Base-by-base conservation (phyloP, 2,113 vertebrate genomes). In the Sinocyclocheilus anophthalmus region DNA sequence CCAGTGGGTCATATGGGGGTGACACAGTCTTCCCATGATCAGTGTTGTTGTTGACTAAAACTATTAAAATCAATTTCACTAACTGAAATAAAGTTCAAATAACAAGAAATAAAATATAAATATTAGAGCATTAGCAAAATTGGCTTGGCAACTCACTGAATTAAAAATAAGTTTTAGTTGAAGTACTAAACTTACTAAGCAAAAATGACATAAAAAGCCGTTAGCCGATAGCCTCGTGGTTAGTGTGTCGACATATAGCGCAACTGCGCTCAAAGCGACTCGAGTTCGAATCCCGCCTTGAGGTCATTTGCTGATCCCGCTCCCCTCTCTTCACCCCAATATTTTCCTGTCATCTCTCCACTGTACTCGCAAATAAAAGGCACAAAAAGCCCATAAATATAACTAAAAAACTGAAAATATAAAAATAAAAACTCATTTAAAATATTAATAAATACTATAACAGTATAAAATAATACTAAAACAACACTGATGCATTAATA, bases 1-100 rank as follows among this genome's bases (percentile, higher is more conserved):
- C 73, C 84, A 85, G 30, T 33, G 73, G 48, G 73, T 77, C 81
- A 65, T 63, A 53, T 48, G 70, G n/a, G 72, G 83, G 53, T 24
- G 59, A 76, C 24, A n/a, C 11, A 63, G 45, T 78, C 22, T 78
- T 77, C 76, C 14, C 30, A 77, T 76, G 55, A 48, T 76, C 42
- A 24, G 42, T 48, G 72, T 26, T 75, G 22, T 24, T 48, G 22
- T 48, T 48, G 45, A 75, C 22, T 24, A 24, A 48, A 75, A 24
- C 42, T 75, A 48, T 75, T 48, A 1, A 75, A 48, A 48, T 24
- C 2, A 3, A n/a, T 24, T 24, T 76, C 42, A 48, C 5, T 24
- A 50, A 50, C 73, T 48, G 13, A 76, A 76, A 8, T 75, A 24
- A 75, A 3, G 22, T 22, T 75, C 5, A 75, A n/a, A 48, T 24